Conservation (phyloP, 2,113 vertebrate genomes). For the Cottus gobio region DNA sequence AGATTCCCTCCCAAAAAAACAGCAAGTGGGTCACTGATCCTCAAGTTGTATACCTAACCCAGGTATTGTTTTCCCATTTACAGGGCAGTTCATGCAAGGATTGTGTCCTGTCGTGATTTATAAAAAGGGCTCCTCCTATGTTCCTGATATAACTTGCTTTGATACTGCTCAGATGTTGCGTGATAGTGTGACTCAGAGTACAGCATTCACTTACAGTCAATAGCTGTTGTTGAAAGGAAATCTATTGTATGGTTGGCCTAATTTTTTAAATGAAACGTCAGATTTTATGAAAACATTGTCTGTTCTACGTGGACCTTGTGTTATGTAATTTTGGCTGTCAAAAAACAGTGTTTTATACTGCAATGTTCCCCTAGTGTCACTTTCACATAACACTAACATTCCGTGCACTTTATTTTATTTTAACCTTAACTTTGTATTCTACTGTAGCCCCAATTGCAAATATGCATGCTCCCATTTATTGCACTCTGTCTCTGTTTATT, state of each 20-base stretch:
- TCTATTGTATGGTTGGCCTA: background rate
- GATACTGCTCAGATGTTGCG: constrained; percentile 37
- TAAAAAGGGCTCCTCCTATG: constrained; percentile 23
- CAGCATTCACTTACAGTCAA: constrained; percentile 23
- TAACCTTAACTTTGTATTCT: too few relatives aligned
- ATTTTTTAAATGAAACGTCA: constrained; percentile 1
- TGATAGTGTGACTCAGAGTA: constrained; percentile 7
- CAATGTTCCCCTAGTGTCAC: background rate
- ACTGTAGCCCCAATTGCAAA: too few relatives aligned
- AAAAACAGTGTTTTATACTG: background rate
- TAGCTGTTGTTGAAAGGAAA: constrained; percentile 12
- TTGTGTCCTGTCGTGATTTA: constrained; percentile 24
- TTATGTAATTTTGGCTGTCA: background rate
- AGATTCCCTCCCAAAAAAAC: background rate
- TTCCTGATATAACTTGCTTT: constrained; percentile 14
- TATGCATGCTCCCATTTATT: too few relatives aligned
- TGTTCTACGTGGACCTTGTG: background rate
- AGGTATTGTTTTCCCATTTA: constrained; percentile 37
- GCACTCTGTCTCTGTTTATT: too few relatives aligned
- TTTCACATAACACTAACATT: too few relatives aligned
- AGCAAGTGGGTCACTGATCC: constrained; percentile 43
- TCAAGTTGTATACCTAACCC: constrained; percentile 17
- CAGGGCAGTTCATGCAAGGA: background rate
- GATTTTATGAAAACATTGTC: background rate
- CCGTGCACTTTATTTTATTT: too few relatives aligned